Percentiles rank a stretch among this genome's conserved stretches.
phyloP scores from a whole-genome alignment of 2,113 vertebrate species.

The Emydura subglobosa region DNA sequence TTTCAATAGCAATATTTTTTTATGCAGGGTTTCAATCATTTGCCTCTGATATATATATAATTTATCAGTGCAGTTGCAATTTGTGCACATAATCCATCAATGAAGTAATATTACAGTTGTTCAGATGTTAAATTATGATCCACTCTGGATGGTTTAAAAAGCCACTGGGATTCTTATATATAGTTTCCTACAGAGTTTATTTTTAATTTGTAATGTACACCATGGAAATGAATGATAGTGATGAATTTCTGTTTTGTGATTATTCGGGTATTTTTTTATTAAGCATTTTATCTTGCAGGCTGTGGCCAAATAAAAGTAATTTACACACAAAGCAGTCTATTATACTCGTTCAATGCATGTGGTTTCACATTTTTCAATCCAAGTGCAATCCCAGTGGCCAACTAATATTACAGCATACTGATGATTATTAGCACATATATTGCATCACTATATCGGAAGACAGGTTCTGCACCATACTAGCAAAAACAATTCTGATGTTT shows the following conservation, averaged over 20 bases:
- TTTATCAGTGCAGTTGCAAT: conserved; percentile 14
- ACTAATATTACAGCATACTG: neutral
- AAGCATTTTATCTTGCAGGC: conserved; percentile 43
- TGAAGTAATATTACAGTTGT: conserved; percentile 21
- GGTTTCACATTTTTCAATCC: conserved; percentile 27
- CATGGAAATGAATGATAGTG: conserved; percentile 42
- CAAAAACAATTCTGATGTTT: neutral
- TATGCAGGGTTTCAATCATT: conserved; percentile 17
- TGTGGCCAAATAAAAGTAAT: conserved; percentile 40
- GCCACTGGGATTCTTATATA: neutral
- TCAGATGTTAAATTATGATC: conserved; percentile 63
- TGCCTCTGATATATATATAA: neutral
- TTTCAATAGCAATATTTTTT: neutral
- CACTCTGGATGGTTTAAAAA: conserved; percentile 38
- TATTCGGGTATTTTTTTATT: conserved; percentile 43
- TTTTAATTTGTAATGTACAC: conserved; percentile 51
- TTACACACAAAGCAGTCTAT: conserved; percentile 17
- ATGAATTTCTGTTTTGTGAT: conserved; percentile 46
- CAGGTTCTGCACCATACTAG: neutral
- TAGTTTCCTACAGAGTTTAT: conserved; percentile 56
- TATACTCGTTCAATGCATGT: conserved; percentile 1
- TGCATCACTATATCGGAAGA: neutral
- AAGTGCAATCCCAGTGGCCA: neutral
- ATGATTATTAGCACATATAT: conserved; percentile 10
- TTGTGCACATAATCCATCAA: conserved; percentile 45